Evolutionary conservation across 2,888 invertebrate genomes (phyloP).

Genomic region (Electrophaes corylata): DNA sequence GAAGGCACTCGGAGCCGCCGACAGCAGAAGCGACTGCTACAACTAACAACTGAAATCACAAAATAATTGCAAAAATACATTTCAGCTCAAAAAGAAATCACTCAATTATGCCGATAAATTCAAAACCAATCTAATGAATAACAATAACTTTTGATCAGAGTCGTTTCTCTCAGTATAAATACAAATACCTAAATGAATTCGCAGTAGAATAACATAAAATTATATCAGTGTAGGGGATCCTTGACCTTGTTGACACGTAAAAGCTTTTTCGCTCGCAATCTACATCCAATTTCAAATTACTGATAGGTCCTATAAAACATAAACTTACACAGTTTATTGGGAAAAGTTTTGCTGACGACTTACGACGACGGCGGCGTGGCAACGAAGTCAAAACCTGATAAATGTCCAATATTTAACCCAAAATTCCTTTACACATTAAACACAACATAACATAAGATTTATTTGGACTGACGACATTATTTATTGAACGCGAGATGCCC

Average conservation of each 20-base stretch:
- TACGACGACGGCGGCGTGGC: neutral
- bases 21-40: constrained; percentile 38
- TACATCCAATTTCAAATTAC: neutral
- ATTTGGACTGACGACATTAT: no score
- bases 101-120: neutral
- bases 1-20: constrained; percentile 31
- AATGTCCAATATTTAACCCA: neutral
- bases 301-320: neutral
- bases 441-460: no score
- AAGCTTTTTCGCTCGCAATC: neutral
- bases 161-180: neutral
- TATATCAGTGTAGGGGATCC: neutral
- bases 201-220: neutral
- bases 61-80: neutral
- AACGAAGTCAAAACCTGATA: neutral
- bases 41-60: constrained; percentile 34
- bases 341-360: neutral
- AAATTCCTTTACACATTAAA: neutral
- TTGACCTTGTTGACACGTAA: neutral
- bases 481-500: no score
- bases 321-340: neutral
- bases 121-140: neutral
- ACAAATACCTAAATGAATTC: neutral
- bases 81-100: constrained; percentile 8
- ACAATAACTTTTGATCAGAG: neutral